These are phyloP conservation scores for Ptilodon capucinus DNA, from an alignment of 2,888 invertebrate genomes.

Conservation along the genomic window DNA sequence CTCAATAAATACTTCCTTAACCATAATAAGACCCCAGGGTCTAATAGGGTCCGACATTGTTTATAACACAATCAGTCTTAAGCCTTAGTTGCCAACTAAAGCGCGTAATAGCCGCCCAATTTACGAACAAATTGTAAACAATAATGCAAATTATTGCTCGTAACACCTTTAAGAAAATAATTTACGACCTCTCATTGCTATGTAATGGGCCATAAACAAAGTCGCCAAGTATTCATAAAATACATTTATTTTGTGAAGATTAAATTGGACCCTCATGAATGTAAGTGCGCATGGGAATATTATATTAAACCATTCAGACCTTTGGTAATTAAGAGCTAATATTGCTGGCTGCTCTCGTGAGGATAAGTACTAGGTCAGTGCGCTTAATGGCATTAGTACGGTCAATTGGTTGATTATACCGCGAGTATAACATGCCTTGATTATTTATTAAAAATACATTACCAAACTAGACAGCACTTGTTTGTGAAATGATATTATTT, in stretches of 20 bases:
- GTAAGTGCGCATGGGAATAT: background rate
- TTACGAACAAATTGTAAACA: conserved; percentile 39
- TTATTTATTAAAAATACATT: too few species aligned
- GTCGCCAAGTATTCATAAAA: conserved; percentile 36
- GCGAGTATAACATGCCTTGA: background rate
- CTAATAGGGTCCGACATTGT: conserved; percentile 7
- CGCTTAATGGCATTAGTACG: background rate
- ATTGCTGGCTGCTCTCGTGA: background rate
- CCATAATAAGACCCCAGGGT: conserved; percentile 5
- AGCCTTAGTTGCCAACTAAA: conserved; percentile 13
- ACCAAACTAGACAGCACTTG: too few species aligned
- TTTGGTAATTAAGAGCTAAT: background rate
- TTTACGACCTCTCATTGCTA: conserved; percentile 42
- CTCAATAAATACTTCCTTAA: background rate
- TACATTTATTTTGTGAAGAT: conserved; percentile 19
- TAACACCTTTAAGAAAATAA: conserved; percentile 47
- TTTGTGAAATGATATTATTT: too few species aligned
- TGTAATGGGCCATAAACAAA: conserved; percentile 50
- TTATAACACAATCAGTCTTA: conserved; percentile 15
- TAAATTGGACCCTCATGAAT: conserved; percentile 3
- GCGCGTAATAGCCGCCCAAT: conserved; percentile 26
- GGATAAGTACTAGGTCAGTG: background rate
- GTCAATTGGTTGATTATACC: background rate
- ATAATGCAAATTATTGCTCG: conserved; percentile 46
- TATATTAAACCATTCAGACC: background rate